Evolutionary conservation across 2,888 invertebrate genomes (phyloP), one percentile per base, ranked within the genome.

Genomic region (Gasteruption jaculator): DNA sequence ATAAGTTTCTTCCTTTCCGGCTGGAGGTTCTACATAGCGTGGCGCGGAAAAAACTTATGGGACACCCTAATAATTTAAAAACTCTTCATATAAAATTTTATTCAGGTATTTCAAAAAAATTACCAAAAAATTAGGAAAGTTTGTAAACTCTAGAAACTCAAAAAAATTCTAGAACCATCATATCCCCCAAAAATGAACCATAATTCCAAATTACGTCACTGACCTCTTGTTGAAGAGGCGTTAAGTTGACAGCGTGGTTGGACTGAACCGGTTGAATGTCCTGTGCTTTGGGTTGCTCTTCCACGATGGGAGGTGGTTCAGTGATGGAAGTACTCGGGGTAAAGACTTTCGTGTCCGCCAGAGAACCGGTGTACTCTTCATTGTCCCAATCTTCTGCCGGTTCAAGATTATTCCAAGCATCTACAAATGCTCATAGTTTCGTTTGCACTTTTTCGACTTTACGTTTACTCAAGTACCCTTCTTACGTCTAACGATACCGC

Each of bases 351-450:
- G 91, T 91, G 69, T 95, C 94, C 50, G 91, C 87, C 46, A 94
- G 78, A 55, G 91, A 92, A 38, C 94, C 94, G 26, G 91, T 91
- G 78, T 94, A 95, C 69, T 94, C 94, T 72, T 94, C 93, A 63
- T 79, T 76, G 66, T 80, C 78, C 82, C 83, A 83, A 46, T 77
- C 77, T 52, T 76, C 77, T 21, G 73, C 54, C 83, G 88, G 73
- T 88, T 91, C 91, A 86, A 91, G 71, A 75, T 70, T 73, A 41
- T 75, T 76, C 77, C 77, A 77, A 24, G 74, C 73, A 57, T 77
- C 77, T 61, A 65, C 61, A 45, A n/a, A 34, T 14, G 15, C 12
- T 15, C 18, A 20, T 15, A 29, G n/a, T n/a, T n/a, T n/a, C n/a
- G n/a, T n/a, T n/a, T n/a, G n/a, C n/a, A n/a, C n/a, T n/a, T n/a